phyloP scores from a whole-genome alignment of 2,113 vertebrate species.

The Caretta caretta region DNA sequence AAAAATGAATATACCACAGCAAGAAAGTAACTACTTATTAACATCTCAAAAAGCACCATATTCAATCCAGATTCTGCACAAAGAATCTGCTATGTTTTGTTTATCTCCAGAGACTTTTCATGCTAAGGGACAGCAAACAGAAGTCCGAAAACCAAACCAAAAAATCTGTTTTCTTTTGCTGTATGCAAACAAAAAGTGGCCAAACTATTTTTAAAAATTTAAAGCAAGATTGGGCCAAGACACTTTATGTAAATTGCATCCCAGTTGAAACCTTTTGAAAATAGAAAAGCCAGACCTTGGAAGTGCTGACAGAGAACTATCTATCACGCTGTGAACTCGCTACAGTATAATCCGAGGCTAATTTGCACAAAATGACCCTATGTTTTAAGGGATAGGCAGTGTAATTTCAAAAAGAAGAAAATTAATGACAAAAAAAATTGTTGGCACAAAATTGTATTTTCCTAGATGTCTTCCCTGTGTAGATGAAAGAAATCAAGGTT shows the following conservation, averaged over 20 bases:
- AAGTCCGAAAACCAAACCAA: not conserved
- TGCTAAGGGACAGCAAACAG: slow-evolving; percentile 33
- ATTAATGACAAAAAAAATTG: not conserved
- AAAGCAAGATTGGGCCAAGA: slow-evolving; percentile 32
- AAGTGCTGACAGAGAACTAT: not conserved
- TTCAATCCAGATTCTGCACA: not conserved
- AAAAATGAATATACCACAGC: not conserved
- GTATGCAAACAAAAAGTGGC: slow-evolving; percentile 15
- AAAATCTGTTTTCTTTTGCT: not conserved
- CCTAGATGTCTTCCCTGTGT: not conserved
- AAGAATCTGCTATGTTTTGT: not conserved
- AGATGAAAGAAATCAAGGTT: not conserved
- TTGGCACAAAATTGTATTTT: not conserved
- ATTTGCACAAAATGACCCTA: not conserved
- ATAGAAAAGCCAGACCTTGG: slow-evolving; percentile 53
- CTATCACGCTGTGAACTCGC: not conserved
- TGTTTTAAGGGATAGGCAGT: not conserved
- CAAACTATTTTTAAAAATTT: not conserved
- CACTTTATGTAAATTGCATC: slow-evolving; percentile 42
- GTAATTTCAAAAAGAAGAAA: not conserved
- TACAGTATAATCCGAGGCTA: not conserved
- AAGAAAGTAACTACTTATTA: not conserved
- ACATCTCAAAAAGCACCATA: not conserved
- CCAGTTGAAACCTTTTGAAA: slow-evolving; percentile 49
- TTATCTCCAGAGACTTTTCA: not conserved